Percentiles rank a stretch among this genome's conserved stretches.
Conservation (phyloP, 2,797 vertebrate genomes). For the Aldrovandia affinis region DNA sequence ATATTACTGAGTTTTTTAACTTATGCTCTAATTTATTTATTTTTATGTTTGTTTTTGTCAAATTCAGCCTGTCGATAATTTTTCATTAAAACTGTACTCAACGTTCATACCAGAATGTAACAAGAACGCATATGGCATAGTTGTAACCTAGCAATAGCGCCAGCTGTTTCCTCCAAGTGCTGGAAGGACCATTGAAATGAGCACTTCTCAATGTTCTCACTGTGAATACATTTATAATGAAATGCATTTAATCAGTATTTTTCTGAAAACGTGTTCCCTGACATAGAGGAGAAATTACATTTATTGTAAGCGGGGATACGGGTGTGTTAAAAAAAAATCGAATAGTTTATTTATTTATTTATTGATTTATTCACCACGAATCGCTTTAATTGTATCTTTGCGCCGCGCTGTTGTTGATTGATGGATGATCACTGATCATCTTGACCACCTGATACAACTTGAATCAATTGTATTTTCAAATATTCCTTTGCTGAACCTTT, state of each 20-base stretch:
- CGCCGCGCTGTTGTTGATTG: not conserved
- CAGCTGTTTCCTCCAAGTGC: constrained; percentile 22
- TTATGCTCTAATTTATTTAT: not conserved
- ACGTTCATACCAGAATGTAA: not conserved
- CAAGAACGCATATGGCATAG: constrained; percentile 8
- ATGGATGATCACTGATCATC: not conserved
- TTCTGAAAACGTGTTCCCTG: not conserved
- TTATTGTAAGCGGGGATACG: not conserved
- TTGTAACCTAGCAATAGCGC: constrained; percentile 39
- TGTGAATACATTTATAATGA: constrained; percentile 6
- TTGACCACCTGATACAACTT: not conserved
- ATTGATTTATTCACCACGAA: too few species aligned
- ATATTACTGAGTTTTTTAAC: not conserved
- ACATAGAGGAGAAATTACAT: not conserved
- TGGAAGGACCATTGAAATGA: constrained; percentile 29
- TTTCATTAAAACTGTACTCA: not conserved
- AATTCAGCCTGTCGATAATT: too few species aligned
- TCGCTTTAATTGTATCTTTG: not conserved
- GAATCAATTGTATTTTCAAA: not conserved
- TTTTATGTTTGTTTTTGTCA: too few species aligned
- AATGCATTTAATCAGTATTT: not conserved
- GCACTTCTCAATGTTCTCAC: constrained; percentile 38
- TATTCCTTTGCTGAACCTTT: not conserved
- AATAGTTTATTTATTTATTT: not conserved
- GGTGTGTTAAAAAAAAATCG: not conserved